Evolutionary conservation across 2,797 vertebrate genomes (phyloP), one percentile per base, ranked within the genome.

Genomic region (Gambusia yucatana): DNA sequence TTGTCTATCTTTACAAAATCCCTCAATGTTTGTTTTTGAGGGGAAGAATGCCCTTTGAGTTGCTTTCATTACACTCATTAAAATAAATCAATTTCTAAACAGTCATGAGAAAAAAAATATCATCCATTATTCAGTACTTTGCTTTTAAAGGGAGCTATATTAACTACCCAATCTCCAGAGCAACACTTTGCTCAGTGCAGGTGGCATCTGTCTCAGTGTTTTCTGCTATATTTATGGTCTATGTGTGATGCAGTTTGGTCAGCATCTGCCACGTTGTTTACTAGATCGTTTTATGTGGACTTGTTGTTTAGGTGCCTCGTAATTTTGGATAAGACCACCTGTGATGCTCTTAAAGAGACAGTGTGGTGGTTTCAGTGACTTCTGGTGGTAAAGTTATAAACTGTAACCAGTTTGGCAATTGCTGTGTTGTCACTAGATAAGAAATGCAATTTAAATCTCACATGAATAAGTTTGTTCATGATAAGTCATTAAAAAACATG

Each of bases 41-140:
- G 36, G 36, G 7, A 44, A n/a, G 6, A 69, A 69, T 44, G 22
- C 41, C 25, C 39, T 69, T 69, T 69, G 4, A 69, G 22, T 28
- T 69, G 11, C 67, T 69, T 44, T 69, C 22, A 69, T 44, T 25
- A 10, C 39, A n/a, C 67, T 44, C 22, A 69, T 69, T 69, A 69
- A 43, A 69, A 43, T 69, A 69, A 69, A 44, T 69, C 39, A 43
- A 44, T 44, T 69, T 69, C 39, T 44, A 69, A 69, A 69, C 67
- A n/a, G 22, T 69, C 22, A 4, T n/a, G 67, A 69, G 67, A 44
- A 69, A 65, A 65, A 33, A n/a, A 69, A 43, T 43, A 44, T 69
- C 20, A 43, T 69, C 41, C 22, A 69, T 69, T 69, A 69, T 69
- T 69, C 67, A 69, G 44, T 69, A 69, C 25, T 43, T 44, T 69